Evolutionary conservation across 2,888 invertebrate species (phyloP).

Genomic region (Leucophora obtusa): DNA sequence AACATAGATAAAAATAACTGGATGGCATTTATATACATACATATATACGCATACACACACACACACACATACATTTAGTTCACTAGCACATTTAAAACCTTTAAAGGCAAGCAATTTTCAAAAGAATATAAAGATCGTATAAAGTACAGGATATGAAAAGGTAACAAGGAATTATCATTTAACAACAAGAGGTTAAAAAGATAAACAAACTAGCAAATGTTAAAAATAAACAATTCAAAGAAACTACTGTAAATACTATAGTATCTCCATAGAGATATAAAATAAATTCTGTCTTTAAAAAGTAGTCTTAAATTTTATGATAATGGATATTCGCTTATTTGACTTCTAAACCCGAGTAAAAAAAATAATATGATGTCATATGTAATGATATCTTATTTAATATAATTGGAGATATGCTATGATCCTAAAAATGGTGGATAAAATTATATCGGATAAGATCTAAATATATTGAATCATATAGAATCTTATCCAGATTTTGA

Average conservation of each 20-base stretch:
- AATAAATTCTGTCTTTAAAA: no score
- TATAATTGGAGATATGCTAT: no score
- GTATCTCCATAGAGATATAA: no score
- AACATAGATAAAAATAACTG: slow-evolving; percentile 15
- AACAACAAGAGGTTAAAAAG: slow-evolving; percentile 13
- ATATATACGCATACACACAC: neutral
- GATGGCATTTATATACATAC: slow-evolving; percentile 6
- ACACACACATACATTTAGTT: neutral
- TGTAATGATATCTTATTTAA: no score
- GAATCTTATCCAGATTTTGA: no score
- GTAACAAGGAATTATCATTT: slow-evolving; percentile 39
- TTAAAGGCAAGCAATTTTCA: slow-evolving; percentile 10
- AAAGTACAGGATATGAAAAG: neutral
- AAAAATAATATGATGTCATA: no score
- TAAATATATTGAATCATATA: no score
- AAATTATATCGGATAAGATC: no score
- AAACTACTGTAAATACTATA: neutral
- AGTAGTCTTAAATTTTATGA: neutral
- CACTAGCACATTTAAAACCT: neutral
- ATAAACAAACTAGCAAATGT: neutral
- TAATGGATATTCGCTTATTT: neutral
- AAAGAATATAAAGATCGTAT: neutral
- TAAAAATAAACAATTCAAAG: neutral
- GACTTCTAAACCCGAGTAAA: no score
- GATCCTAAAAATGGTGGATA: no score